Base-by-base conservation (phyloP, 2,113 vertebrate genomes). In the Hucho hucho region DNA sequence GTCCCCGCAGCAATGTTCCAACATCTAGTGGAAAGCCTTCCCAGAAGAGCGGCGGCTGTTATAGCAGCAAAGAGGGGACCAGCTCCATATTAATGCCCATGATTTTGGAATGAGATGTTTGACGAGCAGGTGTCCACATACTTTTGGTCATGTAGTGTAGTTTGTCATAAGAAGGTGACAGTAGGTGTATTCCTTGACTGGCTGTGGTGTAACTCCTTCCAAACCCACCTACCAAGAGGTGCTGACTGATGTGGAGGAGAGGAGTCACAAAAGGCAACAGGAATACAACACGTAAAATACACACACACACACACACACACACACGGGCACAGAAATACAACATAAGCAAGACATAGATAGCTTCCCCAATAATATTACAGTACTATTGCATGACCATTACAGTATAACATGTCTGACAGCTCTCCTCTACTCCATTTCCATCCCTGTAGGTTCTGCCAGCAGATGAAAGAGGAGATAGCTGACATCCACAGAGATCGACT, bases 151-250 rank as follows among this genome's bases (percentile, higher is more conserved):
- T 32, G 29, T 32, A 32, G 29, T 37, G 32, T 7, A 29, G 49
- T 64, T 79, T 46, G 79, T 74, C 68, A 82, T 66, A 7, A 32
- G 16, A 37, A 67, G 29, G 1, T 9, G 7, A 6, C 6, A 29
- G 26, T 67, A 20, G 29, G 11, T 14, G 26, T 29, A 16, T 74
- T 70, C 75, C 90, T 80, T 88, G 72, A 91, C 83, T 77, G 18
- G 66, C 37, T 43, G 37, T 43, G 37, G 47, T 79, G 78, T 56
- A n/a, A 64, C 89, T 68, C 70, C 87, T 64, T 84, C 84, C 87
- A 86, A 83, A 88, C 90, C 86, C 66, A 83, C 83, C 16, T 91
- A 92, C 59, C 61, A 43, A 32, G 71, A 46, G 6, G 20, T 73
- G 20, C 28, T n/a, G 29, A 64, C 11, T 63, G 29, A 73, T n/a